A percentile compares a stretch with the other conserved stretches of the same genome.
Evolutionary conservation across 2,888 invertebrate genomes (phyloP).

Genomic region (Heliconius cydno): DNA sequence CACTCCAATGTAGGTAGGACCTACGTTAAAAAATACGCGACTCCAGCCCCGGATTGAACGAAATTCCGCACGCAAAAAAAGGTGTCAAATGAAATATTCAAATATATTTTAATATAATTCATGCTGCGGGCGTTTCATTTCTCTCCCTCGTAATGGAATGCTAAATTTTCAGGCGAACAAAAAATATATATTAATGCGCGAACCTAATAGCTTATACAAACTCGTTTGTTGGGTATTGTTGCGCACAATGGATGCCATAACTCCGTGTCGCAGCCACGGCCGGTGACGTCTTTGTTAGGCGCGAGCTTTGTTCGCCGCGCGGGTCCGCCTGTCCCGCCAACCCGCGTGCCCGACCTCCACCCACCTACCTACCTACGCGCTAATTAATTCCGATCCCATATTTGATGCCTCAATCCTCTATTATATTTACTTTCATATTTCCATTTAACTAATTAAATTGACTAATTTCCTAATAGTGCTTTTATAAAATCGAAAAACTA

Average conservation of each 20-base stretch:
- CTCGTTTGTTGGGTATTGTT: constrained; percentile 84
- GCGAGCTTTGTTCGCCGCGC: constrained; percentile 75
- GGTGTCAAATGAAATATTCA: constrained; percentile 85
- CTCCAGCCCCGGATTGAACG: constrained; percentile 79
- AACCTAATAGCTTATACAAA: constrained; percentile 84
- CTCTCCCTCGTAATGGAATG: constrained; percentile 84
- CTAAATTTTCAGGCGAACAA: constrained; percentile 83
- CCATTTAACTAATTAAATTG: constrained; percentile 59
- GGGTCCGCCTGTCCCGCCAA: constrained; percentile 65
- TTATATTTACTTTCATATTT: constrained; percentile 48
- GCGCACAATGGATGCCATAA: constrained; percentile 83
- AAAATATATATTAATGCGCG: constrained; percentile 84
- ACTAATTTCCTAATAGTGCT: constrained; percentile 49
- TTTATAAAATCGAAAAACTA: constrained; percentile 45
- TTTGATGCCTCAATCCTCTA: constrained; percentile 46
- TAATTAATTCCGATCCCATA: constrained; percentile 49
- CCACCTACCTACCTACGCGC: constrained; percentile 54
- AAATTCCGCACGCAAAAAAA: constrained; percentile 80
- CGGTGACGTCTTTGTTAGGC: constrained; percentile 84
- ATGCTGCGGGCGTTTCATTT: constrained; percentile 84
- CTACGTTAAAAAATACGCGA: constrained; percentile 79
- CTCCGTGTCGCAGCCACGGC: constrained; percentile 82
- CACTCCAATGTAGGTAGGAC: constrained; percentile 68
- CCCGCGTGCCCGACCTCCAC: constrained; percentile 58
- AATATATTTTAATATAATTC: constrained; percentile 85